Evolutionary conservation across 2,113 vertebrate species (phyloP).

Genomic region (Leucoraja erinaceus): DNA sequence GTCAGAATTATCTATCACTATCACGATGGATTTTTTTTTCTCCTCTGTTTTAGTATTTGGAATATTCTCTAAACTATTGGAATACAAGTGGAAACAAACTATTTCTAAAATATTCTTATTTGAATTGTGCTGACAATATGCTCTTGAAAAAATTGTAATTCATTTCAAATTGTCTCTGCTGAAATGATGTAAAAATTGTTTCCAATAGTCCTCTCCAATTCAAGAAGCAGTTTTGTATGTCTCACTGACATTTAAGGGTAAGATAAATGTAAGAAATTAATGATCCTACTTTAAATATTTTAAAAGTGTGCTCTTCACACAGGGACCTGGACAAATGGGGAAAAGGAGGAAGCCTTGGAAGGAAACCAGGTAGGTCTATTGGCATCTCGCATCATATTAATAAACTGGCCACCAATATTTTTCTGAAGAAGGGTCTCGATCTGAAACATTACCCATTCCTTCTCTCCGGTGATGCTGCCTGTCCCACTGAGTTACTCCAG

Average conservation of each 20-base stretch:
- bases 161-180: not conserved
- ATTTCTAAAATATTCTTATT: not conserved
- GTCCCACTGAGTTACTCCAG: too few species aligned
- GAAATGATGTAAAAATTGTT: not conserved
- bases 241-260: slow-evolving; percentile 40
- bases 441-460: too few species aligned
- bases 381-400: not conserved
- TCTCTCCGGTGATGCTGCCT: too few species aligned
- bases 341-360: slow-evolving; percentile 91
- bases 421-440: too few species aligned
- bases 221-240: not conserved
- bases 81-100: not conserved
- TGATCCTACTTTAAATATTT: not conserved
- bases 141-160: not conserved
- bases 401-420: not conserved
- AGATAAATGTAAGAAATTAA: not conserved
- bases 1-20: not conserved
- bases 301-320: slow-evolving; percentile 27
- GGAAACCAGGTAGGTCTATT: slow-evolving; percentile 84
- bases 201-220: not conserved
- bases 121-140: not conserved
- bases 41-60: not conserved
- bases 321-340: slow-evolving; percentile 85
- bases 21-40: slow-evolving; percentile 3
- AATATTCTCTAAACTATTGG: not conserved